These are phyloP conservation scores for Coilia nasus DNA, from an alignment of 2,797 vertebrate species.

Conservation along the genomic window DNA sequence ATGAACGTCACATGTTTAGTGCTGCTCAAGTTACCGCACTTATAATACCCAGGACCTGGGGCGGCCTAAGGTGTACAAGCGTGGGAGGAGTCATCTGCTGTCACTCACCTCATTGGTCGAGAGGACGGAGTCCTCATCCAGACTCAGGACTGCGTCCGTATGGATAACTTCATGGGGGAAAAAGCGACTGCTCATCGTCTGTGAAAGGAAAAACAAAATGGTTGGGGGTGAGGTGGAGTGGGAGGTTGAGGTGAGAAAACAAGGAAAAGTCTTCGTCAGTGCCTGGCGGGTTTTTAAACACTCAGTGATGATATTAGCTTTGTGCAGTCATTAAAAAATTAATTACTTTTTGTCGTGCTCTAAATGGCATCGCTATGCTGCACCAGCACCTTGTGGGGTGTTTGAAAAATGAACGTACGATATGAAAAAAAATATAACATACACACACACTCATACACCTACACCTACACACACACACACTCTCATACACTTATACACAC, in stretches of 20 bases:
- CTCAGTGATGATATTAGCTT: slow-evolving; percentile 4
- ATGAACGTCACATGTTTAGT: too few relatives aligned
- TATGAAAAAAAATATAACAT: too few relatives aligned
- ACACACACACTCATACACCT: too few relatives aligned
- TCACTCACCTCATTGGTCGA: slow-evolving; percentile 81
- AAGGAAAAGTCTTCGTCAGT: neutral
- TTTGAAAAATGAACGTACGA: neutral
- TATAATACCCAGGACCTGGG: too few relatives aligned
- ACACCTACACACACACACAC: too few relatives aligned
- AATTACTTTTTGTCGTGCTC: neutral
- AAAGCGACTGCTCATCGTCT: slow-evolving; percentile 82
- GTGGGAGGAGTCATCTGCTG: too few relatives aligned
- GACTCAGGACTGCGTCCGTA: slow-evolving; percentile 78
- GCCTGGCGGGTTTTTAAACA: slow-evolving; percentile 9
- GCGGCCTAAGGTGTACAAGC: too few relatives aligned
- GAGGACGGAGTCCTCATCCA: slow-evolving; percentile 82
- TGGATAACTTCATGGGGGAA: slow-evolving; percentile 72
- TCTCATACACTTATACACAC: too few relatives aligned
- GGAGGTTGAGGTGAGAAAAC: neutral
- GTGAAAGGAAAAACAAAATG: slow-evolving; percentile 32
- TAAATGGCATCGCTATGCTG: neutral
- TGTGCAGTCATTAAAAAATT: neutral
- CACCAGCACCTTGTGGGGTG: neutral
- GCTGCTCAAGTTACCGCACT: too few relatives aligned
- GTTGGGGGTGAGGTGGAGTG: slow-evolving; percentile 19